Evolutionary conservation across 2,888 invertebrate species (phyloP).

Genomic region (Apodemia mormo): DNA sequence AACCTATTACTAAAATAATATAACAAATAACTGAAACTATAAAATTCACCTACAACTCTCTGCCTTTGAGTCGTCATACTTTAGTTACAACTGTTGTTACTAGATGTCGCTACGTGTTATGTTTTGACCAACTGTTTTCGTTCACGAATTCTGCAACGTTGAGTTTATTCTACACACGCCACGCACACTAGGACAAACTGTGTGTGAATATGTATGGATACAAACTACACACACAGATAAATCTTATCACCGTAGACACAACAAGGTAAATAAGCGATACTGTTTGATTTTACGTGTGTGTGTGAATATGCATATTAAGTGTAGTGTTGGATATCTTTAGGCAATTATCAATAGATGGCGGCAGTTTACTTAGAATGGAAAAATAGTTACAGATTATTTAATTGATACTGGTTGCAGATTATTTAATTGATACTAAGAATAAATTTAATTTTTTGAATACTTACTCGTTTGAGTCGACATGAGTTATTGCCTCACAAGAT

Average conservation of each 20-base stretch:
- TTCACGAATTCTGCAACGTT: constrained; percentile 18
- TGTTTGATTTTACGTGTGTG: constrained; percentile 21
- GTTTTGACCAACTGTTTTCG: constrained; percentile 19
- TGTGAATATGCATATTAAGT: constrained; percentile 28
- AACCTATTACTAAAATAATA: not conserved
- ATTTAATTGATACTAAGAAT: not conserved
- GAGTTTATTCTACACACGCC: constrained; percentile 38
- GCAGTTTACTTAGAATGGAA: constrained; percentile 6
- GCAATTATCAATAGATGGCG: constrained; percentile 58
- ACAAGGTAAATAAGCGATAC: constrained; percentile 11
- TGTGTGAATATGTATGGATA: not conserved
- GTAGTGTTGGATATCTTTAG: not conserved
- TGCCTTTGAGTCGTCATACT: constrained; percentile 45
- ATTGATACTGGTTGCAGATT: not conserved
- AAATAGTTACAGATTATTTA: constrained; percentile 2
- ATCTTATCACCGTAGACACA: constrained; percentile 13
- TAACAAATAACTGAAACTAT: constrained; percentile 19
- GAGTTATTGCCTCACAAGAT: too few relatives aligned
- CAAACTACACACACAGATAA: not conserved
- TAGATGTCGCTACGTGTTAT: constrained; percentile 66
- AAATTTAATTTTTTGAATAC: too few relatives aligned
- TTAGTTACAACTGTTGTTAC: constrained; percentile 47
- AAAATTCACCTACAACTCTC: constrained; percentile 48
- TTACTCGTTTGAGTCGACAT: too few relatives aligned
- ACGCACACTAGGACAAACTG: constrained; percentile 43